Conservation (phyloP, 2,113 vertebrate genomes). For the Uria aalge region DNA sequence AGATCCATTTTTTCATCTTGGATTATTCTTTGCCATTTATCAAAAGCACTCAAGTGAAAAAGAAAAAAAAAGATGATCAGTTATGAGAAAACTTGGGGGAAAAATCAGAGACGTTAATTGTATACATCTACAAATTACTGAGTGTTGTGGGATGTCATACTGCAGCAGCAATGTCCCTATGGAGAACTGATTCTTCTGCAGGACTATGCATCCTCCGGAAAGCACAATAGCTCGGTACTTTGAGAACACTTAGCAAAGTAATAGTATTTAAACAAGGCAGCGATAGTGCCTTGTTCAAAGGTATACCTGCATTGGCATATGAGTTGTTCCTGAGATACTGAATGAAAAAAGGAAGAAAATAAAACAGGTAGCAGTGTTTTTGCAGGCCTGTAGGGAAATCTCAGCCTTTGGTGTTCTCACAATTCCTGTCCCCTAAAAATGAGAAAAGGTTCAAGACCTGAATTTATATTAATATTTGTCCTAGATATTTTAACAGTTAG, state of each 20-base stretch:
- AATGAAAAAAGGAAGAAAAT: constrained; percentile 45
- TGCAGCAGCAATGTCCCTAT: background rate
- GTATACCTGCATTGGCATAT: background rate
- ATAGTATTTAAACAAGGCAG: constrained; percentile 2
- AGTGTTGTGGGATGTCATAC: background rate
- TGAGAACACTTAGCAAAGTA: background rate
- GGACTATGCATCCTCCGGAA: background rate
- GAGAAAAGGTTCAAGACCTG: background rate
- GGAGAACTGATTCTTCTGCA: background rate
- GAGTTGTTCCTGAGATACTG: constrained; percentile 9
- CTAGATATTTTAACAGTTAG: background rate
- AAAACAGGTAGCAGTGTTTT: constrained; percentile 5
- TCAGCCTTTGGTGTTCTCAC: constrained; percentile 10
- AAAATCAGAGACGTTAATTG: background rate
- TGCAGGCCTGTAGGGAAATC: background rate
- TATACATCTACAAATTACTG: background rate
- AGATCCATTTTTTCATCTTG: accelerated
- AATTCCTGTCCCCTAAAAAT: constrained; percentile 18
- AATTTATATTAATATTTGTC: background rate
- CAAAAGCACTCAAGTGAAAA: background rate
- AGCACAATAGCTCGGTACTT: background rate
- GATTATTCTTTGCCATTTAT: background rate
- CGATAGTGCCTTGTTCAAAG: constrained; percentile 8
- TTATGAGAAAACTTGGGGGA: background rate
- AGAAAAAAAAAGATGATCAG: background rate